Conservation (phyloP, 2,797 vertebrate genomes). For the Emys orbicularis region DNA sequence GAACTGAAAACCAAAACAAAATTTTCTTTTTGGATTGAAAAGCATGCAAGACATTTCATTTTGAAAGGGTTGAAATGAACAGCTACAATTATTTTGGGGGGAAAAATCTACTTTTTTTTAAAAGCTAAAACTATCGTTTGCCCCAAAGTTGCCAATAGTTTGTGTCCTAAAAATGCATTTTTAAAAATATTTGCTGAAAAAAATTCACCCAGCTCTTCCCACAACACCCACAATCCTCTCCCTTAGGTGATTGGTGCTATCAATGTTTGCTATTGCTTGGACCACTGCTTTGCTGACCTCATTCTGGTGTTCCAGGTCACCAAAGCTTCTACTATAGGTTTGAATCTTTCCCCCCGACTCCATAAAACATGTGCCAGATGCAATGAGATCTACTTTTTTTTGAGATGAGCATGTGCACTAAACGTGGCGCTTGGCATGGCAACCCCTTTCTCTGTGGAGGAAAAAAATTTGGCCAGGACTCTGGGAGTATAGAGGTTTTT, state of each 20-base stretch:
- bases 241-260: background rate
- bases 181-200: background rate
- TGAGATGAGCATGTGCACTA: background rate
- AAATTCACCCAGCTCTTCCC: background rate
- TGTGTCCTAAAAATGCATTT: background rate
- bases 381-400: background rate
- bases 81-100: background rate
- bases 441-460: background rate
- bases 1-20: background rate
- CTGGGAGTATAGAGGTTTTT: conserved; percentile 53
- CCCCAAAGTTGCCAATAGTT: background rate
- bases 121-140: background rate
- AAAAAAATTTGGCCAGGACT: background rate
- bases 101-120: no score
- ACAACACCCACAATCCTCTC: background rate
- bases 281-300: background rate
- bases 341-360: background rate
- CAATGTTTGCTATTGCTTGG: background rate
- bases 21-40: background rate
- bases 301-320: accelerated
- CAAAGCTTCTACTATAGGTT: background rate
- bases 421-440: background rate
- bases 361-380: background rate
- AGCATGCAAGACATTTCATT: background rate
- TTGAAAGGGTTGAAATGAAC: background rate